Percentiles rank a stretch among this genome's conserved stretches.
These are phyloP conservation scores for Cinclus mexicanus DNA, from an alignment of 2,113 vertebrate genomes.

Conservation along the genomic window DNA sequence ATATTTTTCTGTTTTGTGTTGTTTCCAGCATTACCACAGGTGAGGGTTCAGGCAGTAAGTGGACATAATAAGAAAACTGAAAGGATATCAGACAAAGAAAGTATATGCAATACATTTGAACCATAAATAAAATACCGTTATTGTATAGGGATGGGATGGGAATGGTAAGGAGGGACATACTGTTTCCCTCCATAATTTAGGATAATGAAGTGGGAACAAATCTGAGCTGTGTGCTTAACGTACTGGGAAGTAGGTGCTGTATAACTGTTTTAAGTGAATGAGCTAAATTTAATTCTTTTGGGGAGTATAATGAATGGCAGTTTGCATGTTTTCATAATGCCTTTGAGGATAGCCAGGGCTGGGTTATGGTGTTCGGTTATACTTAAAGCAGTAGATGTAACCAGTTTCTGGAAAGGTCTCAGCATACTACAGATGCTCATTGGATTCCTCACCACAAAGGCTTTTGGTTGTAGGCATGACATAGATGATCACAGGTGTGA, in stretches of 20 bases:
- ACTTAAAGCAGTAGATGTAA: neutral
- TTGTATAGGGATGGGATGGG: neutral
- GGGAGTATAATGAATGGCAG: neutral
- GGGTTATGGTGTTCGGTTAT: neutral
- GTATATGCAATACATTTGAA: neutral
- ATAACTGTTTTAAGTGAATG: neutral
- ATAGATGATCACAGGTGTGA: neutral
- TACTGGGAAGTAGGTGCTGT: neutral
- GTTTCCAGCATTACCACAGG: neutral
- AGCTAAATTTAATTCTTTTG: neutral
- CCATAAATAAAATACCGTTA: neutral
- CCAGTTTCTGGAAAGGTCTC: neutral
- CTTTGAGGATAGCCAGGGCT: neutral
- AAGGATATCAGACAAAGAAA: neutral
- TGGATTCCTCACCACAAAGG: rapidly evolving
- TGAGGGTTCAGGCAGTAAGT: neutral
- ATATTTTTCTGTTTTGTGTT: neutral
- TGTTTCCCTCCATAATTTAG: neutral
- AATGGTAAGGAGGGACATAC: neutral
- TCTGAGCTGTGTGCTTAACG: neutral
- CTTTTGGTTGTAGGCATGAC: neutral
- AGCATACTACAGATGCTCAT: neutral
- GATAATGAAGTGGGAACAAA: neutral
- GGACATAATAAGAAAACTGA: neutral
- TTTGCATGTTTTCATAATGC: neutral